Evolutionary conservation across 2,113 vertebrate species (phyloP).

Genomic region (Enhydra lutris): DNA sequence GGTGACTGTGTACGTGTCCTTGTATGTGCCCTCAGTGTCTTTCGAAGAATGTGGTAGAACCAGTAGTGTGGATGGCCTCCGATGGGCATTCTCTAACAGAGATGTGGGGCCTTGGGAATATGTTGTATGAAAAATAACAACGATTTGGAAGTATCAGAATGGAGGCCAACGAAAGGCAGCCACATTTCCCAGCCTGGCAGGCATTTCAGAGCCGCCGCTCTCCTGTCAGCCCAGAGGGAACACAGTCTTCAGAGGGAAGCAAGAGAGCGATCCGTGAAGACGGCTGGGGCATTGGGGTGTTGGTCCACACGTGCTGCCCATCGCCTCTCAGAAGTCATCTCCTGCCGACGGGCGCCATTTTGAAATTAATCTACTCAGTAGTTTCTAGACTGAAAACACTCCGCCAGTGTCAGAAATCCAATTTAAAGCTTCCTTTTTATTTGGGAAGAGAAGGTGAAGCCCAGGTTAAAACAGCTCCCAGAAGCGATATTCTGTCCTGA

Average conservation of each 20-base stretch:
- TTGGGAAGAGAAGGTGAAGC: conserved; percentile 54
- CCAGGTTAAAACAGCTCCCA: conserved; percentile 46
- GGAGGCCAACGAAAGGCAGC: not conserved
- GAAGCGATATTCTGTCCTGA: conserved; percentile 53
- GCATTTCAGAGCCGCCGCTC: not conserved
- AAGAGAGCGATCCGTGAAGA: not conserved
- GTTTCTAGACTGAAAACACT: conserved; percentile 4
- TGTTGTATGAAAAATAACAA: not conserved
- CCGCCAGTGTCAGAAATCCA: conserved; percentile 55
- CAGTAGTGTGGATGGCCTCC: not conserved
- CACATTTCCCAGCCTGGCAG: no score
- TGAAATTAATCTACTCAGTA: conserved; percentile 42
- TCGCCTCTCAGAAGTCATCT: not conserved
- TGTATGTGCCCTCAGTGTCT: not conserved
- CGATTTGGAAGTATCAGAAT: not conserved
- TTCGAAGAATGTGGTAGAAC: not conserved
- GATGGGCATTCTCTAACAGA: not conserved
- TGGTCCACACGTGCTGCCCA: not conserved
- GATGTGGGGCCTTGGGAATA: no score
- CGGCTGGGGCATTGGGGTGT: no score
- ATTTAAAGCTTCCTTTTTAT: conserved; percentile 45
- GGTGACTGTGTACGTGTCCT: not conserved
- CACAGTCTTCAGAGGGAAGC: not conserved
- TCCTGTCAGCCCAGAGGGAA: not conserved
- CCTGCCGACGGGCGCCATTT: not conserved